Percentiles rank a stretch among this genome's conserved stretches.
Evolutionary conservation across 2,888 invertebrate genomes (phyloP).

Genomic region (Phania funesta): DNA sequence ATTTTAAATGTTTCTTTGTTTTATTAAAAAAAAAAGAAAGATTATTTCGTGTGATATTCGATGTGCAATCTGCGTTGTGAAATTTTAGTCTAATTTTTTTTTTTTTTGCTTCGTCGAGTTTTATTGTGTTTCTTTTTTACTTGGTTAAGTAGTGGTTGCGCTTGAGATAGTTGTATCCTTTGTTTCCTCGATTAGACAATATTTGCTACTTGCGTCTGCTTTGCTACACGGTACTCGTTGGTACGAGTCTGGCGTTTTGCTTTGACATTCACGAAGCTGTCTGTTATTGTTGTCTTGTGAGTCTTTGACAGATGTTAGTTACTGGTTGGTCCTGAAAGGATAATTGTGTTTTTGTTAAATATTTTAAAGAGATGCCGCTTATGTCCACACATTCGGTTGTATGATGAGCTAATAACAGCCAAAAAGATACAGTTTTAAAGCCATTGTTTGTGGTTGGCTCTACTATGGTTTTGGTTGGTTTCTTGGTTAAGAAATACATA

Average conservation of each 20-base stretch:
- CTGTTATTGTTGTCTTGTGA: conserved; percentile 24
- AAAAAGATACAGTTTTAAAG: not conserved
- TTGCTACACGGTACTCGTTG: conserved; percentile 34
- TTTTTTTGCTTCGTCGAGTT: conserved; percentile 12
- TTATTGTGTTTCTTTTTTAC: conserved; percentile 24
- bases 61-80: conserved; percentile 49
- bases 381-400: not conserved
- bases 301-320: conserved; percentile 54
- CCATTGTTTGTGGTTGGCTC: not conserved
- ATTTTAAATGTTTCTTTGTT: conserved; percentile 19
- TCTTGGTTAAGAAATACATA: not conserved
- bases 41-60: conserved; percentile 54
- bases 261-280: conserved; percentile 60
- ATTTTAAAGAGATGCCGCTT: conserved; percentile 24
- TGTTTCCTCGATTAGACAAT: conserved; percentile 63
- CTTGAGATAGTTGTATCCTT: conserved; percentile 58
- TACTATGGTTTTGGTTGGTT: not conserved
- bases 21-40: conserved; percentile 30
- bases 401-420: not conserved
- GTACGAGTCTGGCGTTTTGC: conserved; percentile 9
- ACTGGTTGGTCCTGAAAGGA: conserved; percentile 43
- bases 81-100: conserved; percentile 9
- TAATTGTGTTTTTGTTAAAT: not conserved
- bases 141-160: conserved; percentile 17
- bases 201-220: conserved; percentile 57